Conservation (phyloP, 2,888 invertebrate genomes). For the Hypercompe scribonia region DNA sequence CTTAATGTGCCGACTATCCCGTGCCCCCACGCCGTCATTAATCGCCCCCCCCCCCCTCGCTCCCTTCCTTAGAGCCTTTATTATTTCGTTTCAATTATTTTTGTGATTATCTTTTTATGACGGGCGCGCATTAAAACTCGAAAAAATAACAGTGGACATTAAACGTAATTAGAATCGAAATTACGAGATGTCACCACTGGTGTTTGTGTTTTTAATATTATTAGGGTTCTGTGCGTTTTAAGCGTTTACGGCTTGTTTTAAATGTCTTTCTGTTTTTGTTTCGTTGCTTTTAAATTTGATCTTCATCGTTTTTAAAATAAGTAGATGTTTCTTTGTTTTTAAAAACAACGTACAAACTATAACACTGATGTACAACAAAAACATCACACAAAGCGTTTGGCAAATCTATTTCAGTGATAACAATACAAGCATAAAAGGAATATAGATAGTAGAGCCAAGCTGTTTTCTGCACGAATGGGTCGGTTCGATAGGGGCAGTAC, state of each 20-base stretch:
- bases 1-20: slow-evolving; percentile 85
- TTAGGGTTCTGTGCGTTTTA: slow-evolving; percentile 59
- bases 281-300: slow-evolving; percentile 13
- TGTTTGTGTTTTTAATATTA: slow-evolving; percentile 64
- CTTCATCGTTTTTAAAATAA: neutral
- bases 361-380: no score
- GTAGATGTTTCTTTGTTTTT: neutral
- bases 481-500: no score
- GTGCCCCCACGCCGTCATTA: slow-evolving; percentile 75
- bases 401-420: no score
- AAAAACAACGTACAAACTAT: neutral
- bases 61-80: slow-evolving; percentile 73
- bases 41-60: slow-evolving; percentile 66
- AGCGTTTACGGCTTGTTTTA: slow-evolving; percentile 50
- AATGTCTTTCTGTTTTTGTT: slow-evolving; percentile 28
- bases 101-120: slow-evolving; percentile 87
- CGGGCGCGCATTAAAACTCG: slow-evolving; percentile 83
- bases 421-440: neutral
- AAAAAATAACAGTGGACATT: slow-evolving; percentile 84
- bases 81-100: slow-evolving; percentile 87
- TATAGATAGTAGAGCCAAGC: no score
- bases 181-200: slow-evolving; percentile 80
- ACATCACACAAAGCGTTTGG: no score
- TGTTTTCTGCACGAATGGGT: no score
- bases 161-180: slow-evolving; percentile 84